These are phyloP conservation scores for Periphyllus acericola DNA, from an alignment of 2,888 invertebrate species.

Conservation along the genomic window DNA sequence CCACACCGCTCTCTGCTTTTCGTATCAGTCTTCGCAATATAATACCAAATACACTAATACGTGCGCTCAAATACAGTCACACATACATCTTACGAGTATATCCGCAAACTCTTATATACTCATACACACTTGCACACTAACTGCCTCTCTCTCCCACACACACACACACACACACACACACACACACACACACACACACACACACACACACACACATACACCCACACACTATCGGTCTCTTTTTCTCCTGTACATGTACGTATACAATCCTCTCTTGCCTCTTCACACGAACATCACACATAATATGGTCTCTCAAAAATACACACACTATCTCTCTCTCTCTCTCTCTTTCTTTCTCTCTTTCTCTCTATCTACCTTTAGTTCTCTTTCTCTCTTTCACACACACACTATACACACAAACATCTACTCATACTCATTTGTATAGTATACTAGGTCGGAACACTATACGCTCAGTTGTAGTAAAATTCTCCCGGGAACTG, in stretches of 20 bases:
- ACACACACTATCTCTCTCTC: no score
- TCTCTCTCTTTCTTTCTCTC: no score
- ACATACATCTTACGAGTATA: background rate
- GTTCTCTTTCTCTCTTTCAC: no score
- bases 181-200: background rate
- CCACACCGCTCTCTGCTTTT: background rate
- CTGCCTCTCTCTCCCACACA: no score
- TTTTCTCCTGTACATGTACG: no score
- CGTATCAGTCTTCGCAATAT: background rate
- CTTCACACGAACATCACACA: no score
- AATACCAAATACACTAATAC: background rate
- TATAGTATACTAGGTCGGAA: background rate
- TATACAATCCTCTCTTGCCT: no score
- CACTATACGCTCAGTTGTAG: background rate
- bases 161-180: background rate
- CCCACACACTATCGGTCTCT: no score
- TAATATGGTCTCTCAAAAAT: no score
- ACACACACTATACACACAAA: no score
- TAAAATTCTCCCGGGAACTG: conserved; percentile 29
- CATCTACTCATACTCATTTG: background rate
- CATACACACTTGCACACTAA: background rate
- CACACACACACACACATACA: background rate
- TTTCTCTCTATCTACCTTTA: no score
- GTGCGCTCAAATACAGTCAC: background rate
- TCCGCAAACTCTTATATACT: background rate